Base-by-base conservation (phyloP, 2,113 vertebrate species). In the Pseudorectes ferrugineus region DNA sequence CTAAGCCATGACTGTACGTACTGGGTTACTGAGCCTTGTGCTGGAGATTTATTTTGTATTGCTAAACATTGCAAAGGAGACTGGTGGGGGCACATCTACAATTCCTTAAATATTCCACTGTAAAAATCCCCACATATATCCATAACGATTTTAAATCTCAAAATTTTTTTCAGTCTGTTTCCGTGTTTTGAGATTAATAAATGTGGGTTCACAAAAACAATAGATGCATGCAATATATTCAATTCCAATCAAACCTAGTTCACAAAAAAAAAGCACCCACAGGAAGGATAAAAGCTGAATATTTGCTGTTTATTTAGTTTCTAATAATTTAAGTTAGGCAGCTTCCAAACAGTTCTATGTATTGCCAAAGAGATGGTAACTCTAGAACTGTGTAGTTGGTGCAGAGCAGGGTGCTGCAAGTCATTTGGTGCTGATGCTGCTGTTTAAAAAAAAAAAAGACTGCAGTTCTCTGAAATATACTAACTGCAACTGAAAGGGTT, bases 401-500 rank as follows among this genome's bases (percentile, higher is more conserved):
- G 14, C 24, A 73, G 21, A 68, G 22, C 16, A 51, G 19, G 36
- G 35, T 70, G 14, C 11, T 59, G 35, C 33, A 74, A 40, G 24
- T 0, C 3, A 33, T 63, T 62, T 77, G 8, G 28, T 67, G 25
- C 21, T 62, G 42, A 0, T 63, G n/a, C 0, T 68, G 20, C 0
- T 81, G 11, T 73, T 88, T 58, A 58, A 3, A 10, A 54, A 51
- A 77, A 73, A 72, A 77, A 42, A 31, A 31, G 21, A 20, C 45
- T 72, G 11, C 31, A 77, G 10, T 63, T 31, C 11, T 19, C 25
- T 81, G 84, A 35, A 48, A 76, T 49, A 38, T 26, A 48, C 21
- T 75, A 22, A 67, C 13, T 63, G 18, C 12, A 80, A 58, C 22
- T 48, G 33, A 71, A 81, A 48, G 33, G 91, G 12, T 42, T 42